Percentiles rank a stretch among this genome's conserved stretches.
Conservation (phyloP, 2,888 invertebrate species). For the Chrysolina haemoptera region DNA sequence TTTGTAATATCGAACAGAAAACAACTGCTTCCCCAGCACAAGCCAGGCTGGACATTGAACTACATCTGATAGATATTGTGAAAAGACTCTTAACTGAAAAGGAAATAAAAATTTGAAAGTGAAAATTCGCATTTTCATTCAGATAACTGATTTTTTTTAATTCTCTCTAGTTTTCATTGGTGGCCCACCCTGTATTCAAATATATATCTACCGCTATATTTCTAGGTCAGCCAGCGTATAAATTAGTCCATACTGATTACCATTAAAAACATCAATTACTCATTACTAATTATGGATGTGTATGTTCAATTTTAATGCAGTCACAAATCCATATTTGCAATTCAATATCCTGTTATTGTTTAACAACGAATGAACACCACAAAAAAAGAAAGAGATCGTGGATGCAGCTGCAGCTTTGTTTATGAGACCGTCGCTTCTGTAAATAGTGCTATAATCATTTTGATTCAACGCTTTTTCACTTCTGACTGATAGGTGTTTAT, state of each 20-base stretch:
- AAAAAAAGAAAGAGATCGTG: background rate
- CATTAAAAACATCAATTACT: background rate
- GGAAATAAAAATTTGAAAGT: too few species aligned
- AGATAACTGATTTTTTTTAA: too few species aligned
- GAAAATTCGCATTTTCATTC: too few species aligned
- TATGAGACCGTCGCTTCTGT: background rate
- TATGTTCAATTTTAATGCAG: background rate
- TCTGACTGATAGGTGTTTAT: too few species aligned
- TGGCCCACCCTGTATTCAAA: background rate
- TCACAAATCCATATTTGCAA: slow-evolving; percentile 13
- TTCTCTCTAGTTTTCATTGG: too few species aligned
- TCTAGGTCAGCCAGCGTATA: background rate
- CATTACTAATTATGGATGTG: background rate
- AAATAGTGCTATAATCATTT: background rate
- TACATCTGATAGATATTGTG: too few species aligned
- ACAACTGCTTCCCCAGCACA: too few species aligned
- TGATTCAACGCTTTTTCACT: too few species aligned
- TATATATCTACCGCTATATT: background rate
- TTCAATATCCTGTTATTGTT: slow-evolving; percentile 19
- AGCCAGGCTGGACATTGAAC: too few species aligned
- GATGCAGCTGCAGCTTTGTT: background rate
- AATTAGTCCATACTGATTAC: background rate
- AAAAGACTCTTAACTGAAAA: too few species aligned
- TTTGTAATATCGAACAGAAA: too few species aligned
- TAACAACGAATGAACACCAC: background rate